Evolutionary conservation across 1,140 invertebrate species (phyloP), one percentile per base, ranked within the genome.

Genomic region (Lysiphlebus fabarum): DNA sequence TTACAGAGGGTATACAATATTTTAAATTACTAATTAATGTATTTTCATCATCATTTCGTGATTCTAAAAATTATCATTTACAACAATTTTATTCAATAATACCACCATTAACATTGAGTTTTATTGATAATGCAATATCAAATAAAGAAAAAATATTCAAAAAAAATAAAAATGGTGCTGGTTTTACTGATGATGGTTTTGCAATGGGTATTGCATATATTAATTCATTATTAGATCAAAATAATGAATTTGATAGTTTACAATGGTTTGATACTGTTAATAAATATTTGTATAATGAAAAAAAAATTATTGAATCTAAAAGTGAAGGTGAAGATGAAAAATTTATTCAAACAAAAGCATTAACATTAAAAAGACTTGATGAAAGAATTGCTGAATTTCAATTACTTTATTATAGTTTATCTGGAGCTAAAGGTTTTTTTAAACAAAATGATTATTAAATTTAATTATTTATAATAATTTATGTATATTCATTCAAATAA

Each of bases 121-220:
- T 91, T 81, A 87, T 99, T 10, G 95, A 99, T 71, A 88, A 98
- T 73, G 89, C 93, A 26, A 87, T 98, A 51, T 85, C 88, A 14
- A 91, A 90, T 65, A 98, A 98, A 75, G 93, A 98, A 66, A 93
- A 94, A 74, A 87, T 99, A 77, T 88, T 87, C 48, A 91, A 91
- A 67, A 95, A 93, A 69, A 93, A 93, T 67, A 90, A 90, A 72
- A 76, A 84, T 11, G 91, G 90, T 33, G 90, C 92, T 57, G 86
- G 92, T 5, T 99, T 99, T 76, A 96, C 93, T 6, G 96, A 99
- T 79, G 97, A 99, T 81, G 97, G 97, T 40, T 99, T 99, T 82
- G 91, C 95, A 33, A 93, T 99, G 85, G 96, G 96, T 11, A 74
- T 90, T 4, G 86, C 88, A 4, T 90, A 89, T 60, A 87, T 90